Base-by-base conservation (phyloP, 2,113 vertebrate genomes). In the Corythornis madagascariensis region DNA sequence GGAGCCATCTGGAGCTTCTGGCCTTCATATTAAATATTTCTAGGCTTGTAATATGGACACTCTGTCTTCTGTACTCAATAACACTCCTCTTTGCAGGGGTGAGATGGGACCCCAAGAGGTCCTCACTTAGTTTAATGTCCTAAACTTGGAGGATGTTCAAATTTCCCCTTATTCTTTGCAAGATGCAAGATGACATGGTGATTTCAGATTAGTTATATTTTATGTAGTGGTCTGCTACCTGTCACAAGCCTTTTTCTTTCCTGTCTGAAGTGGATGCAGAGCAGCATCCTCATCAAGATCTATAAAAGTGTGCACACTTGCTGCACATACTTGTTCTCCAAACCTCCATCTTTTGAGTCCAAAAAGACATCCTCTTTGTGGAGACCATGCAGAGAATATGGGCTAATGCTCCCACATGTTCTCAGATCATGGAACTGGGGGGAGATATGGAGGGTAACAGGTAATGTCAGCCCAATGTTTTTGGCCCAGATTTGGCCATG, bases 1-100 rank as follows among this genome's bases (percentile, higher is more conserved):
- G 80, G 74, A 95, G 59, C 88, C 92, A 89, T 86, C 88, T 93
- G 50, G 80, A 95, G 83, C 83, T 90, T 66, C 86, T 93, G 45
- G 66, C 63, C 76, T 81, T 90, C 0, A 0, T 60, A 79, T 78
- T 93, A 83, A 92, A 66, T 45, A 35, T 55, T 92, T 86, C 70
- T 60, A 22, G 90, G 55, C 50, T 84, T 67, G 73, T 77, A 60
- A 56, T 25, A 48, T 1, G 14, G 73, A 60, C 43, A 50, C 20
- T 53, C 50, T 43, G 20, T 28, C 67, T 86, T 29, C 86, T 84
- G 17, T 22, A 83, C 47, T 64, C 45, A 57, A 9, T 12, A 87
- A 59, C 1, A 4, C 5, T 83, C 20, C 40, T 74, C 76, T 83
- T 70, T 42, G 14, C 31, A 73, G 60, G 40, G 24, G 7, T 0